A percentile compares a stretch with the other conserved stretches of the same genome.
Conservation (phyloP, 2,113 vertebrate genomes). For the Scalopus aquaticus region DNA sequence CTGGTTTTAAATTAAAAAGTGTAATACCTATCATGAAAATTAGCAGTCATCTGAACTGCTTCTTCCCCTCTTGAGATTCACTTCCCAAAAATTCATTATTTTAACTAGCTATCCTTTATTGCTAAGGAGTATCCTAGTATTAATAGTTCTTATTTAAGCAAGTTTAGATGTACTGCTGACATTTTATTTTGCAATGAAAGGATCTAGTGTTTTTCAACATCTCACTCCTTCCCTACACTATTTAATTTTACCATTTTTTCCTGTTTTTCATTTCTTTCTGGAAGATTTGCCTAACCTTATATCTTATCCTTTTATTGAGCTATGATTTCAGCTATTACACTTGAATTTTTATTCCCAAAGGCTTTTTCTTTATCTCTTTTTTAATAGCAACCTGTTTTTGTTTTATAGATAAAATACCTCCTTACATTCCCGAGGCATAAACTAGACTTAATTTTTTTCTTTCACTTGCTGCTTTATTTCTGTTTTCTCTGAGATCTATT, state of each 20-base stretch:
- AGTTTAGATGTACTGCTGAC: neutral
- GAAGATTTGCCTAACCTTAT: neutral
- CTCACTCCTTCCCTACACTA: neutral
- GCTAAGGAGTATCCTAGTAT: neutral
- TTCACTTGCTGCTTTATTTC: neutral
- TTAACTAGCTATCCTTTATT: neutral
- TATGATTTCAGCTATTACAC: neutral
- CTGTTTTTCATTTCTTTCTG: neutral
- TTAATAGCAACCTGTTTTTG: neutral
- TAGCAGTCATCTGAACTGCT: neutral
- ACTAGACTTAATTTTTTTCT: neutral
- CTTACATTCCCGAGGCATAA: neutral
- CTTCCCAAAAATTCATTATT: conserved; percentile 10
- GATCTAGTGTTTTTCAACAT: neutral
- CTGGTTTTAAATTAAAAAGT: neutral
- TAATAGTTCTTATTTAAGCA: neutral
- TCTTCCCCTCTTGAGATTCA: neutral
- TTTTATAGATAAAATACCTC: conserved; percentile 5
- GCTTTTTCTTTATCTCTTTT: conserved; percentile 18
- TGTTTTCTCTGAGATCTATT: neutral
- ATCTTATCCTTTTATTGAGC: neutral
- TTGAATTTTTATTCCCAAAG: conserved; percentile 1
- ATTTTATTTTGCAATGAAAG: neutral
- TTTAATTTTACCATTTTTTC: neutral
- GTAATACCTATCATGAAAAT: conserved; percentile 34